Evolutionary conservation across 2,888 invertebrate genomes (phyloP), one percentile per base, ranked within the genome.

Genomic region (Euproctis similis): DNA sequence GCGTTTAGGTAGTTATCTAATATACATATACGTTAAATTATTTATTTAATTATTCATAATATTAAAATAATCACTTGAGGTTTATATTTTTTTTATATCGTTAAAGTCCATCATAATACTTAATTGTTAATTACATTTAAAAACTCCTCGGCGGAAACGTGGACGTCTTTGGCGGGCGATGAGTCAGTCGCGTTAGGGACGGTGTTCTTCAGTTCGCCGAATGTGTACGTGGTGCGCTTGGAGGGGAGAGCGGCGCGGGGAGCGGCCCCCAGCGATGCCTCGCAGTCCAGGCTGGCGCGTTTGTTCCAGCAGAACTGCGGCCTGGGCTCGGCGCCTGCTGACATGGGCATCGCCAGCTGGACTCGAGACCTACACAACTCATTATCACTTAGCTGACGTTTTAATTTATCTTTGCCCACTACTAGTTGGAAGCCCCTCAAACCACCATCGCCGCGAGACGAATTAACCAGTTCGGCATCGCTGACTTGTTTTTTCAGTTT

Each of bases 151-250:
- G 76, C 66, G 27, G 74, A 70, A 50, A 72, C 53, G 45, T 62
- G 68, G 40, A 60, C 46, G 49, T 70, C 67, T 28, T 64, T 68
- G 34, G 48, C 44, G 27, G 60, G 45, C 35, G 59, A 35, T 19
- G 54, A 36, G 30, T 59, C 60, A 9, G 59, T 42, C 28, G 80
- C 70, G 56, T 69, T 67, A 24, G 84, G 85, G 45, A 65, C 78
- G 42, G 67, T 51, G 74, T 84, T 55, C 40, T 85, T 85, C 24
- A 85, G 73, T 39, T 85, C 84, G 39, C 82, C 82, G 59, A 85
- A 85, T 4, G 81, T 85, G 55, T 73, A 75, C 1, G 71, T 63
- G 8, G 68, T 37, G 8, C 70, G 59, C 26, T 59, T 60, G 8
- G 50, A 53, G 24, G 58, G 33, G 14, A 34, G 35, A n/a, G 46